These are phyloP conservation scores for Panurus biarmicus DNA, from an alignment of 2,113 vertebrate genomes.

Conservation along the genomic window DNA sequence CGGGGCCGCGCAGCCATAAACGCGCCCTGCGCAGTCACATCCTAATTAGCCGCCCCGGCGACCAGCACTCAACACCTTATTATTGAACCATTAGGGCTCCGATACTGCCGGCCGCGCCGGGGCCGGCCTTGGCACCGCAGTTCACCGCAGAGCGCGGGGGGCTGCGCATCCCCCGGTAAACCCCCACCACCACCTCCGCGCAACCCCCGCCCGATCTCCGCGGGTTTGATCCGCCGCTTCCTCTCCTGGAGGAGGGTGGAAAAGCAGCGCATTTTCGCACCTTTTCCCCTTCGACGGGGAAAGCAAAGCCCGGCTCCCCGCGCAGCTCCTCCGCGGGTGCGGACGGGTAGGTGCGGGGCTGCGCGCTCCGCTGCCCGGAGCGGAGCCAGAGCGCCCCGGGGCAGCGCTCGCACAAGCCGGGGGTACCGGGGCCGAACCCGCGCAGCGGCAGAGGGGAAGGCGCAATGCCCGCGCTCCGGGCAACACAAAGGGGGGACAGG, in stretches of 20 bases:
- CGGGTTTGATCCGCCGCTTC: background rate
- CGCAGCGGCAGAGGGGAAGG: background rate
- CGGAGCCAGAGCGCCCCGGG: background rate
- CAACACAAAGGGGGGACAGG: rapidly evolving
- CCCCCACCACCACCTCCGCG: background rate
- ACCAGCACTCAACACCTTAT: slow-evolving; percentile 67
- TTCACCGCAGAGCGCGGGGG: background rate
- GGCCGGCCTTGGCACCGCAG: background rate
- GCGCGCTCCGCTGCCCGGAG: background rate
- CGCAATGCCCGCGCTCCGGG: background rate
- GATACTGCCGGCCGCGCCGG: background rate
- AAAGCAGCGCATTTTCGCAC: background rate
- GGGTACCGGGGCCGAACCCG: background rate
- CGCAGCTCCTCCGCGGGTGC: background rate
- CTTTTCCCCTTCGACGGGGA: background rate
- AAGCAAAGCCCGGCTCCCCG: background rate
- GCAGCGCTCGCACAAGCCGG: background rate
- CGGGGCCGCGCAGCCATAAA: background rate
- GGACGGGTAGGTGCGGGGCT: background rate
- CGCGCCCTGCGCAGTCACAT: slow-evolving; percentile 9
- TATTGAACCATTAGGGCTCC: slow-evolving; percentile 61
- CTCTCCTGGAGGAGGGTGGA: rapidly evolving
- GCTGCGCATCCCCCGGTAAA: background rate
- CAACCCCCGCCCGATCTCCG: background rate
- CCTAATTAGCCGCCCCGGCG: slow-evolving; percentile 55